A percentile compares a stretch with the other conserved stretches of the same genome.
phyloP scores from a whole-genome alignment of 2,888 invertebrate species.

The Diaprepes abbreviatus region DNA sequence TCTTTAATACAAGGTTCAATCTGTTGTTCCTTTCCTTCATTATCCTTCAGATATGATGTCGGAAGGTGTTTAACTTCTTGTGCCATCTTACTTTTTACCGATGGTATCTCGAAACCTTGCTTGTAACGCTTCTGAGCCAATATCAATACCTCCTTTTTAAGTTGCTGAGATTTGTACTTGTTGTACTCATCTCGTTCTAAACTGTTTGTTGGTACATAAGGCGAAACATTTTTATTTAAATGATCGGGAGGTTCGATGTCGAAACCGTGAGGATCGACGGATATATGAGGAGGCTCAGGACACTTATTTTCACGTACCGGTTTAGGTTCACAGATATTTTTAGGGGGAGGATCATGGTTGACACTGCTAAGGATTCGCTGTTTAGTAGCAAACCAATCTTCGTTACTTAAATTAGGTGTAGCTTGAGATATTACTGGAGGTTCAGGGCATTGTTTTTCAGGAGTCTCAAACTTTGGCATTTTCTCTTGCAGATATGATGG shows the following conservation, averaged over 20 bases:
- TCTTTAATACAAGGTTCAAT: not conserved
- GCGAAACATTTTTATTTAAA: constrained; percentile 43
- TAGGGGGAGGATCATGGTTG: constrained; percentile 2
- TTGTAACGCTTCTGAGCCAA: constrained; percentile 29
- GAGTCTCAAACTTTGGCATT: not conserved
- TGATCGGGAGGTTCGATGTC: constrained; percentile 32
- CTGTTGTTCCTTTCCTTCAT: not conserved
- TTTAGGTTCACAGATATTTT: constrained; percentile 20
- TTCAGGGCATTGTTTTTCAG: constrained; percentile 26
- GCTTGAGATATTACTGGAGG: constrained; percentile 43
- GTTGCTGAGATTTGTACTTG: constrained; percentile 42
- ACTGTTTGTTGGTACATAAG: constrained; percentile 40
- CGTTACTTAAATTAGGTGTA: constrained; percentile 36
- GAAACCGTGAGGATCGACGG: constrained; percentile 38
- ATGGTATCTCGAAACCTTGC: constrained; percentile 1
- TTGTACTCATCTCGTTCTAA: constrained; percentile 42
- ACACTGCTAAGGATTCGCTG: constrained; percentile 39
- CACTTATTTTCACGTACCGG: constrained; percentile 18
- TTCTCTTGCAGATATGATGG: constrained; percentile 4
- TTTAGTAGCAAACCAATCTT: constrained; percentile 43
- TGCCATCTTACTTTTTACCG: not conserved
- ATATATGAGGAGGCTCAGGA: constrained; percentile 21
- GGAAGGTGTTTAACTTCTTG: not conserved
- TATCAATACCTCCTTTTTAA: constrained; percentile 22
- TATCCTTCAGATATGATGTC: constrained; percentile 4